phyloP scores from a whole-genome alignment of 2,113 vertebrate genomes.

The Calypte anna region DNA sequence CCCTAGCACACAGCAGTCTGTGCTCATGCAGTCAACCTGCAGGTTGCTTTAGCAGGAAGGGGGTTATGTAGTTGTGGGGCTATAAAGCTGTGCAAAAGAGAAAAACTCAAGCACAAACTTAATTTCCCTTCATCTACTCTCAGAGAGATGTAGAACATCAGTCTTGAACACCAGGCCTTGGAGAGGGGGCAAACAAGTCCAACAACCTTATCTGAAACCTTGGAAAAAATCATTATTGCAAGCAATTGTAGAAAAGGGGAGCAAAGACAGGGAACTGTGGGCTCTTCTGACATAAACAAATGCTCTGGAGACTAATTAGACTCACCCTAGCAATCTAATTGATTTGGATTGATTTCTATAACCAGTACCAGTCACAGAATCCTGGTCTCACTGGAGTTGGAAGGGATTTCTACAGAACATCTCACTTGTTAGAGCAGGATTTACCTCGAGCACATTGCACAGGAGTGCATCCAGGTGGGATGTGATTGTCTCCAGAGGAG shows the following conservation, averaged over 20 bases:
- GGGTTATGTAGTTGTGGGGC: rapidly evolving
- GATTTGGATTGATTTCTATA: neutral
- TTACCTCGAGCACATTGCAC: too few relatives aligned
- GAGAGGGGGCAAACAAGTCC: neutral
- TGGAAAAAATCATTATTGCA: neutral
- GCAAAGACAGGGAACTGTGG: neutral
- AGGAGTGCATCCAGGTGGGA: too few relatives aligned
- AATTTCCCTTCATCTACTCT: neutral
- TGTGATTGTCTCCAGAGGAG: too few relatives aligned
- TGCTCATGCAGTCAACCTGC: rapidly evolving
- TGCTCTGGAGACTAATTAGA: slow-evolving; percentile 2
- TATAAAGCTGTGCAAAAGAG: neutral
- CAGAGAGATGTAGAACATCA: neutral
- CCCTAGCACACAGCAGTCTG: neutral
- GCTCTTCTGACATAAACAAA: neutral
- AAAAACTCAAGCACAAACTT: neutral
- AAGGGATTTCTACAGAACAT: too few relatives aligned
- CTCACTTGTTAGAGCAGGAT: too few relatives aligned
- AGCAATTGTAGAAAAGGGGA: neutral
- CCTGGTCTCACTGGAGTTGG: too few relatives aligned
- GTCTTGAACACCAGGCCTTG: neutral
- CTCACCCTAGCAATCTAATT: neutral
- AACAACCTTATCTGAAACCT: neutral
- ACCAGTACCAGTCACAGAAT: neutral
- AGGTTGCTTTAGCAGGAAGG: neutral